phyloP scores from a whole-genome alignment of 2,797 vertebrate genomes.

The Cirrhinus molitorella region DNA sequence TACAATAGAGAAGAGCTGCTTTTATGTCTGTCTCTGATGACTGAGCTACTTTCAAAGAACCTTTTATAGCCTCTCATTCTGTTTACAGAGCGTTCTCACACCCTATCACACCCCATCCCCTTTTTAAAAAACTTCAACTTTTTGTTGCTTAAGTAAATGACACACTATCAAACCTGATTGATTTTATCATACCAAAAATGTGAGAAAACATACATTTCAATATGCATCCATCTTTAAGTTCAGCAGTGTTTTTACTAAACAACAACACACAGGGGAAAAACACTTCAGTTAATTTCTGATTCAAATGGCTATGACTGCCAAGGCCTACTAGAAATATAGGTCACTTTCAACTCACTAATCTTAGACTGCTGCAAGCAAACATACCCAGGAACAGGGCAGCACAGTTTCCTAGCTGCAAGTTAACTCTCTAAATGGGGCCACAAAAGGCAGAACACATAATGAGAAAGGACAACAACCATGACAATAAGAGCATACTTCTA shows the following conservation, averaged over 20 bases:
- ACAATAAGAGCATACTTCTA: not conserved
- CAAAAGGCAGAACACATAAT: not conserved
- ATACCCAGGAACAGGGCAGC: conserved; percentile 62
- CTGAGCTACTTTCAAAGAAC: conserved; percentile 35
- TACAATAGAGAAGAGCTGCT: conserved; percentile 21
- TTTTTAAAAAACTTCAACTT: not conserved
- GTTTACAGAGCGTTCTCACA: conserved; percentile 14
- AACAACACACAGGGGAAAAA: not conserved
- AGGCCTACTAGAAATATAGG: conserved; percentile 56
- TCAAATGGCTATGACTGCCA: conserved; percentile 19
- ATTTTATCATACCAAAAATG: not conserved
- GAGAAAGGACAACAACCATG: not conserved
- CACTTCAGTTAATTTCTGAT: not conserved
- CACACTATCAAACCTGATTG: not conserved
- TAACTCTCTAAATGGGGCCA: not conserved
- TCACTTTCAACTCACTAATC: conserved; percentile 55
- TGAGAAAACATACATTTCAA: not conserved
- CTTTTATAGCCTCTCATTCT: conserved; percentile 50
- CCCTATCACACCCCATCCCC: not conserved
- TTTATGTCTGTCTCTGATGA: conserved; percentile 36
- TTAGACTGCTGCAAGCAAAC: conserved; percentile 44
- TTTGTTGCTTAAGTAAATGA: conserved; percentile 11
- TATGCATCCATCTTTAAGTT: not conserved
- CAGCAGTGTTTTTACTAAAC: not conserved
- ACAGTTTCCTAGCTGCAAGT: conserved; percentile 61